Evolutionary conservation across 2,113 vertebrate genomes (phyloP), one percentile per base, ranked within the genome.

Genomic region (Rana temporaria): DNA sequence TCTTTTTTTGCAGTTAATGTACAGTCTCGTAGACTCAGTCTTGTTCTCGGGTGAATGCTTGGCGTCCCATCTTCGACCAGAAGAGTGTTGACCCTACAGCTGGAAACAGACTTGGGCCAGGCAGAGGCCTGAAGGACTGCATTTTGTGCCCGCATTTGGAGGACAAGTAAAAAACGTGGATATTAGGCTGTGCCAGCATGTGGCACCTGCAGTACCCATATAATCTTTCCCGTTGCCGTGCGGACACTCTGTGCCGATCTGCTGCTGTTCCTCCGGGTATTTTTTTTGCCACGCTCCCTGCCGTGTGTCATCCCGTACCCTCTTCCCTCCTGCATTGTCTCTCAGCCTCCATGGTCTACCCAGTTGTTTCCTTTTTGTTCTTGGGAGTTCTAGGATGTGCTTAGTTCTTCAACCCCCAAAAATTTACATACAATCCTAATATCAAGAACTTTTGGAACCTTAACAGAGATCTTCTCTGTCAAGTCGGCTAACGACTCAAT

Each of bases 121-220:
- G 52, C 80, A 24, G 80, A 56, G 70, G 26, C 63, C 30, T 34
- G 18, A 67, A 55, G 15, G 69, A 64, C 60, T 24, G 69, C 69
- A 73, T 30, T 42, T 20, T 74, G 81, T 52, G 81, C 81, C 63
- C 64, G 70, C 42, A 56, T 60, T 32, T 42, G 72, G 52, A 67
- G 81, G 71, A 59, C 80, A 75, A 82, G 79, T 82, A 60, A 78
- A 42, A 48, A 11, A 78, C 63, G 76, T 67, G 80, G 72, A 75
- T 64, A 16, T 83, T 68, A 76, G 65, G 81, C 72, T 60, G 81
- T 76, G 81, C 81, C 81, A 83, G 81, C 81, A 83, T 83, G 81
- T 74, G 81, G 81, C 81, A 83, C 56, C 71, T 75, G 48, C 48
- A 68, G 26, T 83, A 59, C 81, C 81, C 71, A 76, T 75, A 76